phyloP scores from a whole-genome alignment of 1,140 invertebrate genomes.

The Eufriesea mexicana region DNA sequence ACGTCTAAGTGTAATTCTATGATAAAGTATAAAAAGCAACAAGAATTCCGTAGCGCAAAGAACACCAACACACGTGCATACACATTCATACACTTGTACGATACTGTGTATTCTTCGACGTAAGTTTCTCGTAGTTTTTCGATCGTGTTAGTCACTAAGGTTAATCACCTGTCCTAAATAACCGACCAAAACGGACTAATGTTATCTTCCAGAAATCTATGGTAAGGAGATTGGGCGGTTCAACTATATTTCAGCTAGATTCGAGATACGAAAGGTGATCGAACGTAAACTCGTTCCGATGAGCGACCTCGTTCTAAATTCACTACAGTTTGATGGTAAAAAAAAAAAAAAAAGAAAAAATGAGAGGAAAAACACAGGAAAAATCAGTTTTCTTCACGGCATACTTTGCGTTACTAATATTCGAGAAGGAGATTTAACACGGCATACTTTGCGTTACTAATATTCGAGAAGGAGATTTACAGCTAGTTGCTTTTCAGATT shows the following conservation, averaged over 20 bases:
- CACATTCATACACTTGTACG: neutral
- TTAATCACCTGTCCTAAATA: slow-evolving; percentile 45
- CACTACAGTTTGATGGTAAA: neutral
- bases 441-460: neutral
- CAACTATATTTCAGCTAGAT: neutral
- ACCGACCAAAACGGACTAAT: slow-evolving; percentile 42
- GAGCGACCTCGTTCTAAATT: neutral
- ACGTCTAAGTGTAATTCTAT: neutral
- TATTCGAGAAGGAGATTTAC: neutral
- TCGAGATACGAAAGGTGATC: neutral
- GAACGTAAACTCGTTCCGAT: neutral
- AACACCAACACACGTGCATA: neutral
- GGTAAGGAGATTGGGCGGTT: neutral
- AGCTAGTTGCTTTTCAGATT: neutral
- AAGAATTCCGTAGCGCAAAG: neutral
- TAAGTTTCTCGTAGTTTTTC: slow-evolving; percentile 53
- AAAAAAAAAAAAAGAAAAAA: neutral
- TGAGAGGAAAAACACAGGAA: too few species aligned
- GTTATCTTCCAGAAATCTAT: slow-evolving; percentile 37
- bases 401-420: too few species aligned
- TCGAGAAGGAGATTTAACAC: neutral
- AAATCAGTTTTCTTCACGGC: too few species aligned
- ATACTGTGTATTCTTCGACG: neutral
- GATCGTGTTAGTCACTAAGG: slow-evolving; percentile 53
- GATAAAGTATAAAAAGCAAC: neutral